phyloP scores from a whole-genome alignment of 2,888 invertebrate genomes.

The Kuschelorhynchus macadamiae region DNA sequence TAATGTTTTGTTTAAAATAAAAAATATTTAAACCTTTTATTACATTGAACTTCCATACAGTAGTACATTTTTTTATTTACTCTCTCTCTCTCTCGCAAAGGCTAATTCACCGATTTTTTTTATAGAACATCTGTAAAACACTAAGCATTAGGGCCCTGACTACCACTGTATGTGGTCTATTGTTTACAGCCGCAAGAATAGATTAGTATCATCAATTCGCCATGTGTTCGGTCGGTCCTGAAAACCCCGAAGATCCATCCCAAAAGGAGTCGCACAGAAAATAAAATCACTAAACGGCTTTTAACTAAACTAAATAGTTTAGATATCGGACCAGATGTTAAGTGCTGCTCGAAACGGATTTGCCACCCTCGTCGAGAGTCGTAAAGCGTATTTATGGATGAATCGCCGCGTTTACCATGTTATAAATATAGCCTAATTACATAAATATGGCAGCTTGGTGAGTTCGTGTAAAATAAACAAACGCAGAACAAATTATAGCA shows the following conservation, averaged over 20 bases:
- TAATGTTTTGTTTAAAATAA: too few species aligned
- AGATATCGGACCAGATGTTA: slow-evolving; percentile 40
- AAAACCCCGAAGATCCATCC: slow-evolving; percentile 15
- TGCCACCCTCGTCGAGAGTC: slow-evolving; percentile 34
- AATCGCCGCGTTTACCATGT: slow-evolving; percentile 21
- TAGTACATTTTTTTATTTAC: too few species aligned
- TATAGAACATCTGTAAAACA: too few species aligned
- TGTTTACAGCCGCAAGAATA: slow-evolving; percentile 32
- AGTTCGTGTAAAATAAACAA: slow-evolving; percentile 13
- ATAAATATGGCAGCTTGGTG: slow-evolving; percentile 28
- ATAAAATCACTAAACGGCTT: slow-evolving; percentile 34
- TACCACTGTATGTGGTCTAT: slow-evolving; percentile 3
- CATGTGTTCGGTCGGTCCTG: slow-evolving; percentile 21
- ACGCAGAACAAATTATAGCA: slow-evolving; percentile 18
- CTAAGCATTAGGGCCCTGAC: too few species aligned
- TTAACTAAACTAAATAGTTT: slow-evolving; percentile 37
- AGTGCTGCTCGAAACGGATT: slow-evolving; percentile 38
- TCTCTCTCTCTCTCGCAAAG: too few species aligned
- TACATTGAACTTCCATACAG: too few species aligned
- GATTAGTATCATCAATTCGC: slow-evolving; percentile 23
- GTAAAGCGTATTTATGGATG: slow-evolving; percentile 31
- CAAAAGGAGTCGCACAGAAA: slow-evolving; percentile 23
- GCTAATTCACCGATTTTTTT: too few species aligned
- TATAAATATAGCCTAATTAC: slow-evolving; percentile 38
- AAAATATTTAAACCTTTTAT: too few species aligned